Base-by-base conservation (phyloP, 1,140 invertebrate genomes). In the Geopemphigus sp. region DNA sequence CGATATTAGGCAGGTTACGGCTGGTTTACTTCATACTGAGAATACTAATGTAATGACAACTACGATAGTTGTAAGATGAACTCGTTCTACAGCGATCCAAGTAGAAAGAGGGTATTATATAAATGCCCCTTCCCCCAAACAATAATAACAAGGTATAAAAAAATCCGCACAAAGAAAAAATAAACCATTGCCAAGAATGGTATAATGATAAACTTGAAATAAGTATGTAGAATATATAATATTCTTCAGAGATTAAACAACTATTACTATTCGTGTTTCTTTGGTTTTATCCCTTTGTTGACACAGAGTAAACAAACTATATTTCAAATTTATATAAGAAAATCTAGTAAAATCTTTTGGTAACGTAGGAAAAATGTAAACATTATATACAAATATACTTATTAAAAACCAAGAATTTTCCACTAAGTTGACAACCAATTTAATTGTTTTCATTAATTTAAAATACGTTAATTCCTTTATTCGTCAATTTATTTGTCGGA, bases 161-260 rank as follows among this genome's bases (percentile, higher is more conserved):
- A 45, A 68, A 68, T n/a, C 39, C 22, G 15, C 15, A 63, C 15
- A n/a, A 5, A 4, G 59, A 63, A 32, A 63, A 66, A 66, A 64
- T 32, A 70, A 72, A 72, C 53, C 17, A 47, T 72, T 29, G 47
- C 68, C 68, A 72, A 54, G 26, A 53, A 72, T 72, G 68, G 68
- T 72, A 72, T 72, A 14, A 22, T 39, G 47, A 54, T 24, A 72
- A 72, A 72, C 68, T 72, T 72, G 68, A 54, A 72, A 53, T 15
- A 47, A 70, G 22, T 70, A 24, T 19, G 26, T 24, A 22, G 45
- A 53, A 70, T 53, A 70, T 45, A 53, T 24, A 70, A 70, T 72
- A 12, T 26, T 54, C 26, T 72, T 26, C 5, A 17, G 17, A 47
- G 45, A 10, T 50, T 50, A 53, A 68, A 54, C 29, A n/a, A 72